These are phyloP conservation scores for Malthinus seriepunctatus DNA, from an alignment of 2,888 invertebrate genomes.

Conservation along the genomic window DNA sequence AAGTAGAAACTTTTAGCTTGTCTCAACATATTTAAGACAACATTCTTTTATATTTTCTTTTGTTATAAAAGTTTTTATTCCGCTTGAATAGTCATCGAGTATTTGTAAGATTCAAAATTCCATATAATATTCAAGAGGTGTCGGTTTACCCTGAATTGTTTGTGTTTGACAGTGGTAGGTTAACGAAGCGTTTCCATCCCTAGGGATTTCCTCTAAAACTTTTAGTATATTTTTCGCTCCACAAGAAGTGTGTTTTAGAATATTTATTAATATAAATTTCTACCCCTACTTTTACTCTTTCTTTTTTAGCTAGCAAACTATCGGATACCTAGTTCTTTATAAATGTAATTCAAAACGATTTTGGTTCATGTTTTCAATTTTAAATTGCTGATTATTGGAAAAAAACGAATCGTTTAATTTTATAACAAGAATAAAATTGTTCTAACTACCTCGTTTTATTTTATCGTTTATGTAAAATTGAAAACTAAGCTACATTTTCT, in stretches of 20 bases:
- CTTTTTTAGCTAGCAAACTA: too few species aligned
- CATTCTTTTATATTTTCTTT: not conserved
- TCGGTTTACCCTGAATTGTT: slow-evolving; percentile 45
- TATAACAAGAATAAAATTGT: too few species aligned
- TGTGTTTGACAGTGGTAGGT: slow-evolving; percentile 46
- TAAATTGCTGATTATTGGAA: too few species aligned
- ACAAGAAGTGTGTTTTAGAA: slow-evolving; percentile 35
- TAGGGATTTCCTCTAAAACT: slow-evolving; percentile 42
- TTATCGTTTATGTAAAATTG: too few species aligned
- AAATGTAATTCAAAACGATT: too few species aligned
- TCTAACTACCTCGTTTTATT: too few species aligned
- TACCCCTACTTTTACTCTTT: not conserved
- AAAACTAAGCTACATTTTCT: too few species aligned
- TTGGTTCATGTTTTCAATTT: too few species aligned
- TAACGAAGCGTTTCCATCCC: slow-evolving; percentile 49
- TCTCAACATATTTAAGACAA: too few species aligned
- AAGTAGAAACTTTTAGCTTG: too few species aligned
- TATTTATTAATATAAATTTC: slow-evolving; percentile 26
- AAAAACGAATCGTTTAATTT: too few species aligned
- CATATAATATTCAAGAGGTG: slow-evolving; percentile 41
- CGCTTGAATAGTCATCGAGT: slow-evolving; percentile 18
- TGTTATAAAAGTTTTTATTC: slow-evolving; percentile 24
- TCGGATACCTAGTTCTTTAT: too few species aligned
- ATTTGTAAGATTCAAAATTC: slow-evolving; percentile 29
- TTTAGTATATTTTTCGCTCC: slow-evolving; percentile 43